Conservation (phyloP, 2,797 vertebrate genomes). For the Morelia viridis region DNA sequence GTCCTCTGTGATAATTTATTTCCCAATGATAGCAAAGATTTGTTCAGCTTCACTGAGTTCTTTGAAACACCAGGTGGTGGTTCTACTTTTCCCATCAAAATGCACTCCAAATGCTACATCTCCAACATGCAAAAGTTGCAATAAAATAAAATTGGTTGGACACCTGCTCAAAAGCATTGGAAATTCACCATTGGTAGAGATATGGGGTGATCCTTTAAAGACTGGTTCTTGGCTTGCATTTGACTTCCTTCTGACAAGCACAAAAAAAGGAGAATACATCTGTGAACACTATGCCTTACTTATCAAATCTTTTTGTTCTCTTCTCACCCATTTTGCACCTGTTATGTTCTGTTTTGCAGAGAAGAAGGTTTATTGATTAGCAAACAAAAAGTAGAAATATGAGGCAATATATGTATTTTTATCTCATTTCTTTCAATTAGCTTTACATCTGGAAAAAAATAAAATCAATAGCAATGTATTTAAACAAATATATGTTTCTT, state of each 20-base stretch:
- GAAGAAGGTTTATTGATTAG: conserved; percentile 16
- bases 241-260: neutral
- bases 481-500: conserved; percentile 27
- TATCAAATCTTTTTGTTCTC: neutral
- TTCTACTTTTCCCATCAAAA: too few species aligned
- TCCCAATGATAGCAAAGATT: neutral
- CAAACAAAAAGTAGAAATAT: neutral
- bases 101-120: neutral
- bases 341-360: neutral
- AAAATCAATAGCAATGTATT: conserved; percentile 25
- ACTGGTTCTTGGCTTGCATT: neutral
- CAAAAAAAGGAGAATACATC: neutral
- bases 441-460: conserved; percentile 19
- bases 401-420: conserved; percentile 14
- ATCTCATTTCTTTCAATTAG: conserved; percentile 10
- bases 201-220: neutral
- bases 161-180: neutral
- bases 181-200: neutral
- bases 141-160: neutral
- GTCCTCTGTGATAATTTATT: neutral
- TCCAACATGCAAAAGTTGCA: neutral
- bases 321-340: neutral
- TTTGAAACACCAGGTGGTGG: too few species aligned
- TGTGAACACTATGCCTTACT: neutral
- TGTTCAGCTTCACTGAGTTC: too few species aligned